These are phyloP conservation scores for Teleiodes luculella DNA, from an alignment of 2,888 invertebrate species.

Conservation along the genomic window DNA sequence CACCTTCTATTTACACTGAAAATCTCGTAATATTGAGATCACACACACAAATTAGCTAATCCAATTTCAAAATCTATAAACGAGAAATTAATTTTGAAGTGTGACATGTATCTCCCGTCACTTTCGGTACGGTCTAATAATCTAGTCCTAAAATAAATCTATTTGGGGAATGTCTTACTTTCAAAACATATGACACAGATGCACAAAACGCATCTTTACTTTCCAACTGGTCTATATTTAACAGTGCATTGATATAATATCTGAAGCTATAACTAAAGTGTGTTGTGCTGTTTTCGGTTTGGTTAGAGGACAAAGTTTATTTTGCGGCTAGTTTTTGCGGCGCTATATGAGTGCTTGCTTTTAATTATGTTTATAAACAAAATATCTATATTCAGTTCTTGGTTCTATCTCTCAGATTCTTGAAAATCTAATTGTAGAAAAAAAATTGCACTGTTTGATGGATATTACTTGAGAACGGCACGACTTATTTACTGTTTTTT, in stretches of 20 bases:
- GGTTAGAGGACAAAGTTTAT: neutral
- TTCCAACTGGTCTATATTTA: neutral
- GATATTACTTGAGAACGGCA: too few relatives aligned
- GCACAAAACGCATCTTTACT: too few relatives aligned
- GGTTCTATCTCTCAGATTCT: neutral
- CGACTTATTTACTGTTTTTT: too few relatives aligned
- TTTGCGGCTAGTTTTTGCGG: too few relatives aligned
- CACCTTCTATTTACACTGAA: too few relatives aligned
- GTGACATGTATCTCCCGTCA: neutral
- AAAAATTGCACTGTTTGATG: too few relatives aligned
- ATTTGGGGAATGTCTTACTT: neutral
- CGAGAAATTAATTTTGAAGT: neutral
- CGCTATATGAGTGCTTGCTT: too few relatives aligned
- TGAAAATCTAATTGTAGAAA: too few relatives aligned
- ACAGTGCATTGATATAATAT: neutral
- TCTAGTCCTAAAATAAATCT: neutral
- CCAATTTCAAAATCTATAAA: neutral
- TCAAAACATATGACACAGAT: neutral
- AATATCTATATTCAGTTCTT: neutral
- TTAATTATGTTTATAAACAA: too few relatives aligned
- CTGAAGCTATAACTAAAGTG: neutral
- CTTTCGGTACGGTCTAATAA: slow-evolving; percentile 12
- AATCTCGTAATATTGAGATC: too few relatives aligned
- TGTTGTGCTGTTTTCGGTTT: neutral
- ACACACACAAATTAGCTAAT: too few relatives aligned